These are phyloP conservation scores for Bombus haemorrhoidalis DNA, from an alignment of 1,140 invertebrate genomes.

Conservation along the genomic window DNA sequence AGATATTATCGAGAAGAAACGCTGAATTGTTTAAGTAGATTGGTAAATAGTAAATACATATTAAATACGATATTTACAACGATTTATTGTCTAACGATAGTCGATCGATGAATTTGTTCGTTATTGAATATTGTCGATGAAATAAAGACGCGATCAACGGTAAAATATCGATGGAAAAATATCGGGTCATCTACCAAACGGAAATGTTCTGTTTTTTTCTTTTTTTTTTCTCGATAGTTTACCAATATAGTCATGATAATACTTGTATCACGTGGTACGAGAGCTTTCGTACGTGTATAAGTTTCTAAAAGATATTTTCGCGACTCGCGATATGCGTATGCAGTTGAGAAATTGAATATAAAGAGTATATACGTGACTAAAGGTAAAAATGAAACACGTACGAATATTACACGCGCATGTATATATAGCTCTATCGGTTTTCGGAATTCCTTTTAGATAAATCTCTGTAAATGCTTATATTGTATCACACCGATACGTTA, in stretches of 20 bases:
- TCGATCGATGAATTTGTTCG: not conserved
- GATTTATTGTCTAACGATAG: not conserved
- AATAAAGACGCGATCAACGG: too few relatives aligned
- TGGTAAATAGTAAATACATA: not conserved
- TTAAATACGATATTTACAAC: not conserved
- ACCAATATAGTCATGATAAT: too few relatives aligned
- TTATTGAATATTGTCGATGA: not conserved
- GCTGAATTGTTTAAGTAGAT: not conserved
- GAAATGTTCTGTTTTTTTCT: too few relatives aligned
- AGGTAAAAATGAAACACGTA: not conserved
- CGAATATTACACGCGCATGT: not conserved
- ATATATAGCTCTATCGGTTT: not conserved
- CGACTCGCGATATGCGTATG: too few relatives aligned
- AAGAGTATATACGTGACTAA: not conserved
- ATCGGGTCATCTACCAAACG: too few relatives aligned
- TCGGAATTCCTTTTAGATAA: not conserved
- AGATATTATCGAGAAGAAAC: not conserved
- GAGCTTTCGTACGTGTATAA: too few relatives aligned
- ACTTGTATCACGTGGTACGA: too few relatives aligned
- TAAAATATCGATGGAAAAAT: too few relatives aligned
- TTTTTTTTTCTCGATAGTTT: too few relatives aligned
- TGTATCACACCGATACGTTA: conserved; percentile 10
- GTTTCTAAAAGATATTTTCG: too few relatives aligned
- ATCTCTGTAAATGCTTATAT: conserved; percentile 12
- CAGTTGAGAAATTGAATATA: too few relatives aligned